Base-by-base conservation (phyloP, 2,797 vertebrate genomes). In the Coregonus sp. region DNA sequence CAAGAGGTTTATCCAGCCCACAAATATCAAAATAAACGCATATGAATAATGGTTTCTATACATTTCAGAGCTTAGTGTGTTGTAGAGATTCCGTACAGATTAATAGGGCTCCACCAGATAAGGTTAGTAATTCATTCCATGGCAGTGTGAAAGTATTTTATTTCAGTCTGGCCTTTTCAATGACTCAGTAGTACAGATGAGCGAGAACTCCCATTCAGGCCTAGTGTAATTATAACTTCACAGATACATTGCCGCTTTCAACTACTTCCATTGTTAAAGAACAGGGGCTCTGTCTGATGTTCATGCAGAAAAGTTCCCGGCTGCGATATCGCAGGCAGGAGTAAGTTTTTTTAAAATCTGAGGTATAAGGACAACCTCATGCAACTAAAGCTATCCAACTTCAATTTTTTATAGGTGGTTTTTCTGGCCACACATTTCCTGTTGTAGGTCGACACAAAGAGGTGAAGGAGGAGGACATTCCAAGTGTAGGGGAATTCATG, bases 151-250 rank as follows among this genome's bases (percentile, higher is more conserved):
- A 63, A 73, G 50, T 51, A 72, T 78, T 70, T 67, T 56, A 78
- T 81, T 79, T 73, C 76, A 81, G 51, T 50, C 69, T 78, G 75
- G 78, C 65, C 68, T 77, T 80, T 59, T 79, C n/a, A 65, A 56
- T 86, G 85, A 84, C 76, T 86, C 77, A 74, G 61, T 75, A 75
- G 56, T 15, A 75, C 73, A 75, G 72, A 73, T 80, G 25, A 75
- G 75, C 76, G 70, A 74, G 15, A 84, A 35, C 40, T 74, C 31
- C 75, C 77, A 69, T 79, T 79, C 61, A 63, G 11, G 59, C 20
- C 59, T 76, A 78, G 54, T 73, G 29, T 75, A 78, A 75, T 69
- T 74, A 82, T 75, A 20, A 59, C 72, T 71, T 67, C 56, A 54
- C 72, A 73, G 18, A 51, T n/a, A 61, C 6, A 25, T 20, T 40